Percentiles rank a stretch among this genome's conserved stretches.
These are phyloP conservation scores for Tychaedon coryphoeus DNA, from an alignment of 2,113 vertebrate species.

Conservation along the genomic window DNA sequence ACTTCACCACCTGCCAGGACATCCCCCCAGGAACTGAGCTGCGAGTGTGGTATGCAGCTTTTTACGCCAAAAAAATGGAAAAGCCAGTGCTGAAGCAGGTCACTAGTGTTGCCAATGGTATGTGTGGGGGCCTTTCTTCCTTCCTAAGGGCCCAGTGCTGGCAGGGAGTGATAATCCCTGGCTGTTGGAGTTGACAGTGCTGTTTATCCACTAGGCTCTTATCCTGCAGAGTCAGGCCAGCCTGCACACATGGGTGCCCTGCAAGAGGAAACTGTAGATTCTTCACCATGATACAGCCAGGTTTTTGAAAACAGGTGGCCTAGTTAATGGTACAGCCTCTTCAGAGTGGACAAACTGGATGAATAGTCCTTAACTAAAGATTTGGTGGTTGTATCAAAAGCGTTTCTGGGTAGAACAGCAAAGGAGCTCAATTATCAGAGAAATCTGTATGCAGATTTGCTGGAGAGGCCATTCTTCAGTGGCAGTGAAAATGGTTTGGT, in stretches of 20 bases:
- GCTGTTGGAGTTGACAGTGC: neutral
- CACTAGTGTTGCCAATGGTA: conserved; percentile 67
- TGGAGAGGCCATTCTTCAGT: neutral
- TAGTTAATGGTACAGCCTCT: neutral
- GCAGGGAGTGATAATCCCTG: neutral
- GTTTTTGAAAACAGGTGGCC: neutral
- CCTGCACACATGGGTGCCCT: neutral
- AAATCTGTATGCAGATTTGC: neutral
- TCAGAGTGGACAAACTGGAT: neutral
- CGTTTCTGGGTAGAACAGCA: neutral
- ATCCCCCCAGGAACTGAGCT: conserved; percentile 90
- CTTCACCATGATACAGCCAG: neutral
- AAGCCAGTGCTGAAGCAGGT: conserved; percentile 85
- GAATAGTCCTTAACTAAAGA: neutral
- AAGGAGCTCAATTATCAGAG: neutral
- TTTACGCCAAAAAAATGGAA: conserved; percentile 98
- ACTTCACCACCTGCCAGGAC: conserved; percentile 95
- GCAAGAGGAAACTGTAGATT: neutral
- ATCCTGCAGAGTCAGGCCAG: neutral
- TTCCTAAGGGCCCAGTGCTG: conserved; percentile 38
- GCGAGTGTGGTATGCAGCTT: conserved; percentile 97
- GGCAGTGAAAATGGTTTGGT: neutral
- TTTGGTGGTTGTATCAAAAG: neutral
- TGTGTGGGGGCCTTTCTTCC: conserved; percentile 63
- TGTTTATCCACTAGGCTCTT: neutral